phyloP scores from a whole-genome alignment of 2,797 vertebrate genomes.

The Ibycter americanus region DNA sequence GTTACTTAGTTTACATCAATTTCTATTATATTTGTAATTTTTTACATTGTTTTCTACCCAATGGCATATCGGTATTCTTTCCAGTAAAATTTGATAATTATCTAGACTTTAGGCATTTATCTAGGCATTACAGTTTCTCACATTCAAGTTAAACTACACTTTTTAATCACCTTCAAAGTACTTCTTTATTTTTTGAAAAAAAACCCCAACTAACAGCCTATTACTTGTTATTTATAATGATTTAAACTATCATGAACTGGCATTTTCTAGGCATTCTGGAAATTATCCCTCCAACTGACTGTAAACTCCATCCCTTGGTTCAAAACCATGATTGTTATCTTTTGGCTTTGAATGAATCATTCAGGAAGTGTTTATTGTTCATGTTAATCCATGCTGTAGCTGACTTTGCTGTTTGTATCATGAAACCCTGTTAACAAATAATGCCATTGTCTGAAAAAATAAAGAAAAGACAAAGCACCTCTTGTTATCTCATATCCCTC shows the following conservation, averaged over 20 bases:
- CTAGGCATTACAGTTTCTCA: not conserved
- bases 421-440: slow-evolving; percentile 34
- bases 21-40: not conserved
- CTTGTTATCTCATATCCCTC: not conserved
- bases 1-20: not conserved
- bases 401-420: slow-evolving; percentile 45
- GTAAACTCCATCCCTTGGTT: not conserved
- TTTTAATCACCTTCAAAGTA: not conserved
- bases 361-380: slow-evolving; percentile 51
- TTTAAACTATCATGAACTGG: not conserved
- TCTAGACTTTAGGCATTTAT: no score
- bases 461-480: slow-evolving; percentile 26
- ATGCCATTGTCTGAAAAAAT: slow-evolving; percentile 27
- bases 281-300: not conserved
- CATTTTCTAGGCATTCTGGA: slow-evolving; percentile 18
- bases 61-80: not conserved
- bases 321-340: slow-evolving; percentile 24
- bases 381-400: slow-evolving; percentile 29
- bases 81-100: not conserved
- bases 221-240: not conserved
- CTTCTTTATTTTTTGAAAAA: not conserved
- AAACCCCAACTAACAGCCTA: not conserved
- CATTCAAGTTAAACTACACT: not conserved
- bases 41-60: not conserved
- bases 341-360: slow-evolving; percentile 21